Evolutionary conservation across 1,140 invertebrate genomes (phyloP).

Genomic region (Drosophila prosaltans): DNA sequence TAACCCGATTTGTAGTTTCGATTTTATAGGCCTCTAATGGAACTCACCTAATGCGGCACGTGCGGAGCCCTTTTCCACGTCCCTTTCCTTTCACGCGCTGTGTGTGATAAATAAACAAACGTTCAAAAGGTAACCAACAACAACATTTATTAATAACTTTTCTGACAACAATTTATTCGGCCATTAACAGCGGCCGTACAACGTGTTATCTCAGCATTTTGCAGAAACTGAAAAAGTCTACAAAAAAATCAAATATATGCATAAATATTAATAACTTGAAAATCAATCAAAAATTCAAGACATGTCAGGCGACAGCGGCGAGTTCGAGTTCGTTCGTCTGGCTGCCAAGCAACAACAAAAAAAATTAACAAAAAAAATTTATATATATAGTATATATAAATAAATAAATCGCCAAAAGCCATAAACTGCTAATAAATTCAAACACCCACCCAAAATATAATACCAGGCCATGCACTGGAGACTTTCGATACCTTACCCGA

Average conservation of each 20-base stretch:
- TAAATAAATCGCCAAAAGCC: slow-evolving; percentile 62
- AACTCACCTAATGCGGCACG: slow-evolving; percentile 72
- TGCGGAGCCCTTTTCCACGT: slow-evolving; percentile 48
- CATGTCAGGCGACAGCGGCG: slow-evolving; percentile 46
- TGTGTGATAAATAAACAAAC: slow-evolving; percentile 77
- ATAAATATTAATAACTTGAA: slow-evolving; percentile 70
- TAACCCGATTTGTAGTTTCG: slow-evolving; percentile 72
- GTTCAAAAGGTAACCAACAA: slow-evolving; percentile 1
- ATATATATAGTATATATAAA: slow-evolving; percentile 19
- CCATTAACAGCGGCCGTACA: slow-evolving; percentile 77
- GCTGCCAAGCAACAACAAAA: not conserved
- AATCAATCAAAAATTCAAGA: slow-evolving; percentile 79
- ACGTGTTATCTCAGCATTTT: slow-evolving; percentile 79
- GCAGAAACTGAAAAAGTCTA: slow-evolving; percentile 43
- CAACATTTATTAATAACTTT: slow-evolving; percentile 61
- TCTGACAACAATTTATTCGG: slow-evolving; percentile 79
- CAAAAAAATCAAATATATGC: slow-evolving; percentile 37
- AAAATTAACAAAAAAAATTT: too few species aligned
- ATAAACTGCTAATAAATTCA: slow-evolving; percentile 75
- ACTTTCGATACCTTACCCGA: not conserved
- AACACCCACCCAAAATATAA: slow-evolving; percentile 65
- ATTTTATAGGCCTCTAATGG: slow-evolving; percentile 64
- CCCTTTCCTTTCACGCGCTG: slow-evolving; percentile 26
- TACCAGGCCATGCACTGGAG: slow-evolving; percentile 19
- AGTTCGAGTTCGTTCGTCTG: slow-evolving; percentile 27